Percentiles rank a stretch among this genome's conserved stretches.
Conservation (phyloP, 2,888 invertebrate species). For the Eurytoma adleriae region DNA sequence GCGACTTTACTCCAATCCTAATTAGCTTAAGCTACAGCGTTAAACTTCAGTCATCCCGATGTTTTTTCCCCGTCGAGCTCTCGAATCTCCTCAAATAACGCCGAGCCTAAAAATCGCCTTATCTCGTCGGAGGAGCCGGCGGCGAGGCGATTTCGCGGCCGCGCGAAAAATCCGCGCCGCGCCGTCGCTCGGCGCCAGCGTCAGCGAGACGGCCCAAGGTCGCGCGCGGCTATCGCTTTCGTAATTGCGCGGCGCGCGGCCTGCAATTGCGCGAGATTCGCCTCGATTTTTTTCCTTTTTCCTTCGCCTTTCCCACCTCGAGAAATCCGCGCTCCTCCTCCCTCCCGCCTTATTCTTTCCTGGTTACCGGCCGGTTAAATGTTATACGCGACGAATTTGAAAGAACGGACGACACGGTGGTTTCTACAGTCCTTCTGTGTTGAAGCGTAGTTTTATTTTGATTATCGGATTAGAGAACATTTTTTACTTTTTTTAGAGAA, state of each 20-base stretch:
- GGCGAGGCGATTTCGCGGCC: constrained; percentile 3
- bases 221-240: constrained; percentile 37
- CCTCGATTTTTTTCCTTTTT: neutral
- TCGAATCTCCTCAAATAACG: too few species aligned
- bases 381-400: neutral
- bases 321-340: neutral
- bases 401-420: too few species aligned
- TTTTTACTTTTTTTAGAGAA: too few species aligned
- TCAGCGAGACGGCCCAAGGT: constrained; percentile 10
- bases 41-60: too few species aligned
- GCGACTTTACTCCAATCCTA: too few species aligned
- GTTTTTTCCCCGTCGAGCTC: too few species aligned
- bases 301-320: neutral
- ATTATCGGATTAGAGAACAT: too few species aligned
- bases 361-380: neutral
- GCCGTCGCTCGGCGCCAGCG: neutral
- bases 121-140: too few species aligned
- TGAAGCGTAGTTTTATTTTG: neutral
- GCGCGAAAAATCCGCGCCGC: constrained; percentile 1
- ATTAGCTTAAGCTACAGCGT: too few species aligned
- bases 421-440: neutral
- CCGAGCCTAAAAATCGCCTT: too few species aligned
- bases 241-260: constrained; percentile 38
- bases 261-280: constrained; percentile 32
- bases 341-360: neutral